Evolutionary conservation across 2,888 invertebrate species (phyloP), one percentile per base, ranked within the genome.

Genomic region (Tryphoninae sp.): DNA sequence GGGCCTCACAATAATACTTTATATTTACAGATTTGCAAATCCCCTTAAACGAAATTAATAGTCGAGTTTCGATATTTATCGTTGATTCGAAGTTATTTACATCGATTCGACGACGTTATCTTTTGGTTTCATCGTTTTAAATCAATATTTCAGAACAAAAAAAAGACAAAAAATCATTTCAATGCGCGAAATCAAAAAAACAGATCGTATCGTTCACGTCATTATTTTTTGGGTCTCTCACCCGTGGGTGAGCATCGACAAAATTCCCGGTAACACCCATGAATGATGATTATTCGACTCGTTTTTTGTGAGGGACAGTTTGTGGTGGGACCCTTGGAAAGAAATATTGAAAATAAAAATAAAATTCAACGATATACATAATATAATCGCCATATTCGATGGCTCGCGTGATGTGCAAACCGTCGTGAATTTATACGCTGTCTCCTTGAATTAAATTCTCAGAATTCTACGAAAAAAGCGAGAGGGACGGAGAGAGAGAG

Each of bases 21-120:
- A 67, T 81, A 81, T 81, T 79, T 78, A 82, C 82, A 82, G 67
- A 11, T 55, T 65, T 53, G 19, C 68, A 23, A 53, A 58, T 42
- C 45, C 49, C 49, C 68, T 53, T 49, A 64, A 67, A 77, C 77
- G 55, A 6, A 33, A 23, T 19, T 33, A 33, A 16, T 69, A 26
- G 68, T 23, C 53, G 68, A 76, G 59, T 23, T 53, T 59, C 61
- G 64, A 58, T 77, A 62, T 45, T 33, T 62, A 8, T 53, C 58
- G 13, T 1, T 16, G 11, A 42, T 23, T 23, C 23, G n/a, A 19
- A 45, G 45, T 65, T 78, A 72, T 72, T 53, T 75, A 75, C 71
- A 71, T 74, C 42, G 53, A 78, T 80, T 40, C 68, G 68, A 26
- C 26, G 49, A 51, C 59, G n/a, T 51, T 51, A 26, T 69, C 62